phyloP scores from a whole-genome alignment of 2,797 vertebrate genomes.

The Enteromius thamalakanensis region DNA sequence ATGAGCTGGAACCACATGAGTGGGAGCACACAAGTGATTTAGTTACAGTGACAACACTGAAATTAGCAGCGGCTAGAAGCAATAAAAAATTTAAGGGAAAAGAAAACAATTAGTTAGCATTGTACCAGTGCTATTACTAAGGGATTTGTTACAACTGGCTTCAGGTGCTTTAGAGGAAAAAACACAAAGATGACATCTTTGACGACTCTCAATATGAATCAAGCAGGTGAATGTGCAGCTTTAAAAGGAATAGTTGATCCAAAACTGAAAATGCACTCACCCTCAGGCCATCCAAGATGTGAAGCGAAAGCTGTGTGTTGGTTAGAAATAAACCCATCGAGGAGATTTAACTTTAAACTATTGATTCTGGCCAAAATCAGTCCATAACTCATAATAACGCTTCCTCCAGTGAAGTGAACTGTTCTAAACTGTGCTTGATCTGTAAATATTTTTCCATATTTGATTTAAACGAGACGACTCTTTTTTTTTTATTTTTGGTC shows the following conservation, averaged over 20 bases:
- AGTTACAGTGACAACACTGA: not conserved
- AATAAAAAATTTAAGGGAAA: not conserved
- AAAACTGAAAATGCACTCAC: not conserved
- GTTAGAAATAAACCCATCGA: not conserved
- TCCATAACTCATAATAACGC: not conserved
- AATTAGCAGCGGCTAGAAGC: conserved; percentile 2
- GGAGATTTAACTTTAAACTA: not conserved
- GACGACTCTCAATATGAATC: not conserved
- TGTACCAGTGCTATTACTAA: not conserved
- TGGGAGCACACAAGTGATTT: not conserved
- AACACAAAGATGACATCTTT: not conserved
- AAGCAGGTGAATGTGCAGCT: not conserved
- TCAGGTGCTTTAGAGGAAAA: not conserved
- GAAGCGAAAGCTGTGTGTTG: not conserved
- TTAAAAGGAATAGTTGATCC: not conserved
- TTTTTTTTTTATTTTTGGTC: not conserved
- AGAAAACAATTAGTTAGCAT: conserved; percentile 1
- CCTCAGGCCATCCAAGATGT: not conserved
- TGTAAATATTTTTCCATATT: not conserved
- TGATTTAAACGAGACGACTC: not conserved
- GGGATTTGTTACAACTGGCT: not conserved
- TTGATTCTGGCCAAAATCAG: not conserved
- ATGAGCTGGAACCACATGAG: conserved; percentile 4
- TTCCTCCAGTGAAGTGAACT: not conserved
- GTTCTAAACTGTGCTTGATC: not conserved